phyloP scores from a whole-genome alignment of 2,888 invertebrate genomes.

The Caenorhabditis sinica region DNA sequence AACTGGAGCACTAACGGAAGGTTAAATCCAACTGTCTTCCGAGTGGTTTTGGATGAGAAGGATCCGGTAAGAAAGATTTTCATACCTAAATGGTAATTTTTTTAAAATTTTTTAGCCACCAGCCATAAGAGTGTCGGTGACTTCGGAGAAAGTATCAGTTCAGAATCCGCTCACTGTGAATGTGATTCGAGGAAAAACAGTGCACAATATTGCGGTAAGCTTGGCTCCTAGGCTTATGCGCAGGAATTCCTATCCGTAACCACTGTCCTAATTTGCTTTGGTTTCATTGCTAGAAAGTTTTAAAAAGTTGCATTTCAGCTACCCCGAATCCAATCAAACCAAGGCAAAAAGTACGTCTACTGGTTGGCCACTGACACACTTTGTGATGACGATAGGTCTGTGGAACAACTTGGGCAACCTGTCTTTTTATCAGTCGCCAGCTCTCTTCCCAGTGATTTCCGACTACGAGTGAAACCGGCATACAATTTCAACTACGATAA shows the following conservation, averaged over 20 bases:
- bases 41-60: background rate
- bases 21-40: background rate
- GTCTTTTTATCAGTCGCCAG: background rate
- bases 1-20: background rate
- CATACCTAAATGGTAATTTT: background rate
- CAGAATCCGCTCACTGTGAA: background rate
- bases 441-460: background rate
- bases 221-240: background rate
- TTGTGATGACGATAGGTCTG: background rate
- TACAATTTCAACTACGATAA: background rate
- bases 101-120: background rate
- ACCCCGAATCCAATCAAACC: conserved; percentile 1
- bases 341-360: background rate
- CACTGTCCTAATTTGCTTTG: too few relatives aligned
- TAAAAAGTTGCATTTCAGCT: background rate
- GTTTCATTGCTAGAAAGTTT: too few relatives aligned
- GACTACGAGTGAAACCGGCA: background rate
- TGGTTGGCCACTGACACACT: conserved; percentile 12
- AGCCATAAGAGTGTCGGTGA: background rate
- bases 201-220: conserved; percentile 1
- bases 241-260: too few relatives aligned
- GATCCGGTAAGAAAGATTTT: background rate
- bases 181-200: conserved; percentile 3
- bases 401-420: background rate
- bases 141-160: background rate